Base-by-base conservation (phyloP, 2,888 invertebrate genomes). In the Hirtodrosophila alboralis region DNA sequence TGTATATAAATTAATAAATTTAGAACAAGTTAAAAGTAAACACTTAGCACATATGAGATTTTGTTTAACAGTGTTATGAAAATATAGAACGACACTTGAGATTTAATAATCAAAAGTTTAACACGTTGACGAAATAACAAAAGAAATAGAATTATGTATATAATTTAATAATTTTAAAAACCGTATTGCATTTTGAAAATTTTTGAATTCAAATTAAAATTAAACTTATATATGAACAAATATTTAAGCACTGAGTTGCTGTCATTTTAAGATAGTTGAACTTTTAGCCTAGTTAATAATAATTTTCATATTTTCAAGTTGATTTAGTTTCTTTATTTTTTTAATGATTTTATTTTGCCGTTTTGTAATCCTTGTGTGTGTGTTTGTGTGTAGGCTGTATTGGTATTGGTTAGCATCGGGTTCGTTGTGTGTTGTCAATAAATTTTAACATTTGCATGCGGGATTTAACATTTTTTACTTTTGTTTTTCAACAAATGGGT, bases 1-100 rank as follows among this genome's bases (percentile, higher is more conserved):
- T 38, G 5, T 23, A n/a, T 27, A 30, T 31, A 47, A n/a, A n/a
- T n/a, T n/a, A n/a, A 59, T 53, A 53, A 37, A 36, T 52, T 49
- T 48, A 48, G 45, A 66, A 71, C 56, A 58, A 67, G 51, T 58
- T 49, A 51, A 68, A 28, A 10, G 45, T 36, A 54, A 59, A 63
- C 73, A 62, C 69, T 68, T 67, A 67, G 41, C 61, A 67, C 45
- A 26, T 61, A 73, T 61, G 45, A 71, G 66, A 61, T 26, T 40
- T 67, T 13, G 30, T 41, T 67, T 23, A 71, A 74, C 47, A 68
- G 37, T 48, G 13, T 6, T 26, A 21, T 23, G 28, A 27, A 14
- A 16, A 33, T 13, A 18, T 6, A 12, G 6, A n/a, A n/a, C n/a
- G 8, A n/a, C 1, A 38, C 7, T 8, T 6, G 5, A 5, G 4